Percentiles rank a stretch among this genome's conserved stretches.
Conservation (phyloP, 2,113 vertebrate genomes). For the Heloderma charlesbogerti region DNA sequence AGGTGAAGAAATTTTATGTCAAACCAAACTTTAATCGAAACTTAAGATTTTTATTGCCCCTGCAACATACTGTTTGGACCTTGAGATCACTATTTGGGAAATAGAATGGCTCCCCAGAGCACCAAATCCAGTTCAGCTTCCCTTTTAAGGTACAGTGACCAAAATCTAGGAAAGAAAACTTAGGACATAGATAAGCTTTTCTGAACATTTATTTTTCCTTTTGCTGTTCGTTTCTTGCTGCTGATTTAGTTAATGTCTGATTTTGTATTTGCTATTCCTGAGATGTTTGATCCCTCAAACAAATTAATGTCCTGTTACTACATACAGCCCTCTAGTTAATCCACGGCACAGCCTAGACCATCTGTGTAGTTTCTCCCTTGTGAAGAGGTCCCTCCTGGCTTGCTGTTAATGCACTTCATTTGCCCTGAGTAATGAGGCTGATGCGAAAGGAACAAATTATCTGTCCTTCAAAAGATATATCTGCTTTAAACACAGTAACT, state of each 20-base stretch:
- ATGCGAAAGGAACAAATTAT: slow-evolving; percentile 3
- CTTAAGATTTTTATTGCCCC: not conserved
- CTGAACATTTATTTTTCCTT: not conserved
- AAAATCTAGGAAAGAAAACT: not conserved
- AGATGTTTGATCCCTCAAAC: not conserved
- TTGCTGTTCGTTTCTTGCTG: not conserved
- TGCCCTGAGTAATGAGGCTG: slow-evolving; percentile 13
- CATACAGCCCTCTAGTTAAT: not conserved
- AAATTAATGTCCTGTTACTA: slow-evolving; percentile 29
- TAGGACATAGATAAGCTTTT: not conserved
- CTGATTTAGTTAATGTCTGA: not conserved
- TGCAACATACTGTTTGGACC: not conserved
- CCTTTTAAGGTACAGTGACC: not conserved
- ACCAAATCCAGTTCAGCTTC: not conserved
- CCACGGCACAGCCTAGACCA: not conserved
- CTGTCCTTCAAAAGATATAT: slow-evolving; percentile 1
- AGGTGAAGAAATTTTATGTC: not conserved
- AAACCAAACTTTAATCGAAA: not conserved
- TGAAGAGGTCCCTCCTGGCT: slow-evolving; percentile 22
- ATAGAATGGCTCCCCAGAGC: not conserved
- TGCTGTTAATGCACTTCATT: slow-evolving; percentile 10
- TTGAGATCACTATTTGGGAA: not conserved
- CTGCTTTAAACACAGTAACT: slow-evolving; percentile 27
- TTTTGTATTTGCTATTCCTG: not conserved
- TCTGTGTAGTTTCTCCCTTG: not conserved